phyloP scores from a whole-genome alignment of 2,888 invertebrate genomes.

The Brachypalpus laphriformis region DNA sequence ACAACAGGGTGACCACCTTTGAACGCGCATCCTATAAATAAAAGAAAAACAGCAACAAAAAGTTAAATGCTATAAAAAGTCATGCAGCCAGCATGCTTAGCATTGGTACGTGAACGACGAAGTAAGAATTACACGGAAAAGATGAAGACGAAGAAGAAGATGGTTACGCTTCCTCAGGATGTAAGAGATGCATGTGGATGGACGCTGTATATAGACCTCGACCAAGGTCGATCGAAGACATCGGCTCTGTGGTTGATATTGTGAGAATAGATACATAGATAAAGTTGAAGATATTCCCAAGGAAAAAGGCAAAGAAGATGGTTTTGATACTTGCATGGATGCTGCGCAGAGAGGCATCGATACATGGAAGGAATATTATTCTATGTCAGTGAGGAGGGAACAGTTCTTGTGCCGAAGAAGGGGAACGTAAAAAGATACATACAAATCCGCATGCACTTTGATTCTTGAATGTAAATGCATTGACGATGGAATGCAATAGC shows the following conservation, averaged over 20 bases:
- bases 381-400: neutral
- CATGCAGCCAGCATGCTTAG: constrained; percentile 31
- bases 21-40: constrained; percentile 56
- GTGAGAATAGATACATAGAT: constrained; percentile 55
- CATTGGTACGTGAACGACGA: constrained; percentile 31
- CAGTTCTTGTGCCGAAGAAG: neutral
- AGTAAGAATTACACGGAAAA: constrained; percentile 49
- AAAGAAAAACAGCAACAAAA: constrained; percentile 9
- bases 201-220: constrained; percentile 63
- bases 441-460: too few species aligned
- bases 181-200: constrained; percentile 49
- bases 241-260: constrained; percentile 46
- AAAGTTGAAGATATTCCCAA: constrained; percentile 41
- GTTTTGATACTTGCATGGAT: neutral
- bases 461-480: constrained; percentile 20
- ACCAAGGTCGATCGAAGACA: constrained; percentile 73
- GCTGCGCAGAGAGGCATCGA: neutral
- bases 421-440: neutral
- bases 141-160: constrained; percentile 35
- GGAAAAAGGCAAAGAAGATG: constrained; percentile 12
- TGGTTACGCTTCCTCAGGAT: constrained; percentile 57
- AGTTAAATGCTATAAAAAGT: neutral
- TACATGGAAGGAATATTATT: constrained; percentile 4
- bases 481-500: constrained; percentile 42
- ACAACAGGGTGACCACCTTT: constrained; percentile 55